phyloP scores from a whole-genome alignment of 64 coral and sea anemone species.

The Actinia equina region DNA sequence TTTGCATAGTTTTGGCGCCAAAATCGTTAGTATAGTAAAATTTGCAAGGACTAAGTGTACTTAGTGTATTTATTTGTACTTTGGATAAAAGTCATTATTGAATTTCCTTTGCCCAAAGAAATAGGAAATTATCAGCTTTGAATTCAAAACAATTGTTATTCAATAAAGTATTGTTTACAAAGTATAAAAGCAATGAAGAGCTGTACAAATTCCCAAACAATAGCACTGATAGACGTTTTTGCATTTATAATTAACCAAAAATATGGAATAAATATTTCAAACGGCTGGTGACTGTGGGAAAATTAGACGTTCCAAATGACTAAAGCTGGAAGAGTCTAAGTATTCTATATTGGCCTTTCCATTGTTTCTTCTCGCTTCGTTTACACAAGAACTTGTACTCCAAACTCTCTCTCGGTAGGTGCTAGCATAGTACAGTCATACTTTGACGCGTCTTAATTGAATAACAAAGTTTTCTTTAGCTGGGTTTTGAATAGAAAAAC shows the following conservation, averaged over 20 bases:
- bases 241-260: neutral
- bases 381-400: neutral
- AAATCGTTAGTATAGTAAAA: neutral
- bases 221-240: neutral
- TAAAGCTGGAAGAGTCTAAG: no score
- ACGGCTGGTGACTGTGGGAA: neutral
- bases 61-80: neutral
- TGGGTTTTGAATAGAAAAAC: neutral
- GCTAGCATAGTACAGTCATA: neutral
- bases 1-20: neutral
- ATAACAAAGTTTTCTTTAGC: neutral
- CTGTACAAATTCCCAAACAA: neutral
- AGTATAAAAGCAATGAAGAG: neutral
- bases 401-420: neutral
- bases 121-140: neutral
- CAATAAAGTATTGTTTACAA: slow-evolving; percentile 4
- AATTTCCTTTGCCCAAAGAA: neutral
- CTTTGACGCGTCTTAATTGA: neutral
- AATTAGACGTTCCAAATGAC: neutral
- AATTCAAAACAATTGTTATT: neutral
- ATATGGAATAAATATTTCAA: neutral
- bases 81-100: neutral
- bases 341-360: neutral
- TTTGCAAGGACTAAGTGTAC: neutral
- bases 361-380: neutral